phyloP scores from a whole-genome alignment of 2,113 vertebrate species.

The Dasyurus viverrinus region DNA sequence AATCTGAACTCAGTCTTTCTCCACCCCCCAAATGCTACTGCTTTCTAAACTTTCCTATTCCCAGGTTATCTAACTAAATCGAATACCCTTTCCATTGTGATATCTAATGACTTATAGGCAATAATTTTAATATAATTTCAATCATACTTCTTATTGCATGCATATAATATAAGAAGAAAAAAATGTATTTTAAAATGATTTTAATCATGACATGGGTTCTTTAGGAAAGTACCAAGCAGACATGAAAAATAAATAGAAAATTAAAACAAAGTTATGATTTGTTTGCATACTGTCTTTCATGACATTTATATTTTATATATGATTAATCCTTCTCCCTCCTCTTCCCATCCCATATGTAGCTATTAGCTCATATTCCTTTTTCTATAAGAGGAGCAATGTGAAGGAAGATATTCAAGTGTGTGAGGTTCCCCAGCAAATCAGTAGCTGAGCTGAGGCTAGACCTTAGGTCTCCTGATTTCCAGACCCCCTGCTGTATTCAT shows the following conservation, averaged over 20 bases:
- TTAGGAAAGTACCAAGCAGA: slow-evolving; percentile 3
- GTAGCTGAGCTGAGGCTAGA: neutral
- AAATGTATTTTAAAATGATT: neutral
- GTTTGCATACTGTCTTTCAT: neutral
- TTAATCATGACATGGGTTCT: neutral
- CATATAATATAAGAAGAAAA: slow-evolving; percentile 12
- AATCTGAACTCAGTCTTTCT: neutral
- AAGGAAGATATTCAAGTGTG: neutral
- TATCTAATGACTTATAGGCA: neutral
- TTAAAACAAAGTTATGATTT: neutral
- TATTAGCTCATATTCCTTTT: slow-evolving; percentile 30
- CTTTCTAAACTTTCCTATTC: neutral
- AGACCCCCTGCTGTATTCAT: neutral
- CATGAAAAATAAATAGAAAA: slow-evolving; percentile 27
- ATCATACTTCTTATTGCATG: neutral
- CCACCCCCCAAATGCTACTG: too few relatives aligned
- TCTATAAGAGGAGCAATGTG: neutral
- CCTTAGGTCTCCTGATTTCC: slow-evolving; percentile 21
- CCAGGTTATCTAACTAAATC: neutral
- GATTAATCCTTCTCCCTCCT: neutral
- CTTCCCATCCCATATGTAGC: neutral
- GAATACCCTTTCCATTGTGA: neutral
- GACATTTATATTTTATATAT: neutral
- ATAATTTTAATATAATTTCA: slow-evolving; percentile 22
- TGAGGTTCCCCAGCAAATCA: slow-evolving; percentile 20